Conservation (phyloP, 1,140 invertebrate species). For the Cydia amplana region DNA sequence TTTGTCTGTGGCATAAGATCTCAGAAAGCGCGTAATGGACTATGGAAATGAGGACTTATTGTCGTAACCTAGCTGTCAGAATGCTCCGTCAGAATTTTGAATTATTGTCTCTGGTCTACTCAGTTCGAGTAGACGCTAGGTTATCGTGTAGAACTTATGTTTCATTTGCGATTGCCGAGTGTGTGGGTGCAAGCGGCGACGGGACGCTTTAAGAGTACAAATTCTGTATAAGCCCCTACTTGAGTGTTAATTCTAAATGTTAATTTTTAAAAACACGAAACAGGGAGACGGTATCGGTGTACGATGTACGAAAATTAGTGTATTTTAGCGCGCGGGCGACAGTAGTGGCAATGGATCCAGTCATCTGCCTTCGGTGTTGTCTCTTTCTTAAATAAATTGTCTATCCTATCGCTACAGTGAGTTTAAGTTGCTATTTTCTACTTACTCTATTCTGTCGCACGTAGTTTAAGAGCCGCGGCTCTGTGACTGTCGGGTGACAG, state of each 20-base stretch:
- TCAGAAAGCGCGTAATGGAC: constrained; percentile 3
- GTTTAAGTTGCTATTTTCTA: constrained; percentile 63
- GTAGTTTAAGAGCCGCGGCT: constrained; percentile 45
- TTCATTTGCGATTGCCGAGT: constrained; percentile 44
- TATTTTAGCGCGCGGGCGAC: constrained; percentile 58
- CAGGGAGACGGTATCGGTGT: constrained; percentile 64
- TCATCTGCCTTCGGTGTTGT: constrained; percentile 73
- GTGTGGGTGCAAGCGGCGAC: constrained; percentile 65
- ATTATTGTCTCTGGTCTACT: not conserved
- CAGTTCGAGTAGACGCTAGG: not conserved
- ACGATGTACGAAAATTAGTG: constrained; percentile 52
- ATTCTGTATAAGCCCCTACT: constrained; percentile 80
- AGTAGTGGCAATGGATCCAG: constrained; percentile 49
- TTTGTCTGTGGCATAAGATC: not conserved
- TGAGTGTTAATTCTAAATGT: constrained; percentile 72
- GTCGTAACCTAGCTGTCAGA: constrained; percentile 10
- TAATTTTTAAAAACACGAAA: constrained; percentile 71
- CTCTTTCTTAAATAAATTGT: constrained; percentile 68
- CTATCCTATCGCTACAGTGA: constrained; percentile 75
- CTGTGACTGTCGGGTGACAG: constrained; percentile 36
- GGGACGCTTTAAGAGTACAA: constrained; percentile 79
- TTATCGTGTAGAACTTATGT: constrained; percentile 36
- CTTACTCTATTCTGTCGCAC: constrained; percentile 46
- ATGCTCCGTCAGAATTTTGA: not conserved
- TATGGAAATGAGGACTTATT: not conserved